These are phyloP conservation scores for Chelmon rostratus DNA, from an alignment of 2,797 vertebrate species.

Conservation along the genomic window DNA sequence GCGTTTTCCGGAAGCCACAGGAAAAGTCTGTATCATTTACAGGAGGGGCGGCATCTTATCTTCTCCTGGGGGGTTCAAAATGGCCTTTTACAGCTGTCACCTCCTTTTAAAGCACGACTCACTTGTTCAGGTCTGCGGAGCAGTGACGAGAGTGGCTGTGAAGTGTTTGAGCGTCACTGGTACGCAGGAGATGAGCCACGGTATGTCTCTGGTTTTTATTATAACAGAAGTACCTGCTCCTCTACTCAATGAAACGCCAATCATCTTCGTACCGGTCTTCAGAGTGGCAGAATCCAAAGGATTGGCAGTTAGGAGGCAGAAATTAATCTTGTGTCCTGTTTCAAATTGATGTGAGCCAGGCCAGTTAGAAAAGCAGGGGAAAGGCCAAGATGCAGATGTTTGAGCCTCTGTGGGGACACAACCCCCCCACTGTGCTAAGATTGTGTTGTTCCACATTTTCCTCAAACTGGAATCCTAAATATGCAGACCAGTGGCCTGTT, in stretches of 20 bases:
- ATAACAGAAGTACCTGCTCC: not conserved
- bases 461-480: not conserved
- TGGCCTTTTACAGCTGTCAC: constrained; percentile 66
- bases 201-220: constrained; percentile 26
- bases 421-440: not conserved
- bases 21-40: constrained; percentile 21
- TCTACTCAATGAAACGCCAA: not conserved
- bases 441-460: constrained; percentile 1
- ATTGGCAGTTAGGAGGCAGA: not conserved
- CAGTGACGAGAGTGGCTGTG: constrained; percentile 50
- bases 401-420: not conserved
- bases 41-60: constrained; percentile 30
- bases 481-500: not conserved
- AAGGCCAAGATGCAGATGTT: constrained; percentile 7
- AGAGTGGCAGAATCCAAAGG: not conserved
- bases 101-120: constrained; percentile 48
- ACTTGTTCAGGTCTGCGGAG: constrained; percentile 35
- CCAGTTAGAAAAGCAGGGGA: not conserved
- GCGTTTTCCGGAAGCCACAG: constrained; percentile 4
- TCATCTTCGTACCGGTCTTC: not conserved
- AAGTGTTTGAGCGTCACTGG: constrained; percentile 28
- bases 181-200: constrained; percentile 1
- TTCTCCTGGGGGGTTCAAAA: constrained; percentile 50
- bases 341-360: not conserved
- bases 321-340: not conserved